These are phyloP conservation scores for Argopecten irradians DNA, from an alignment of 1,140 invertebrate genomes.

Conservation along the genomic window DNA sequence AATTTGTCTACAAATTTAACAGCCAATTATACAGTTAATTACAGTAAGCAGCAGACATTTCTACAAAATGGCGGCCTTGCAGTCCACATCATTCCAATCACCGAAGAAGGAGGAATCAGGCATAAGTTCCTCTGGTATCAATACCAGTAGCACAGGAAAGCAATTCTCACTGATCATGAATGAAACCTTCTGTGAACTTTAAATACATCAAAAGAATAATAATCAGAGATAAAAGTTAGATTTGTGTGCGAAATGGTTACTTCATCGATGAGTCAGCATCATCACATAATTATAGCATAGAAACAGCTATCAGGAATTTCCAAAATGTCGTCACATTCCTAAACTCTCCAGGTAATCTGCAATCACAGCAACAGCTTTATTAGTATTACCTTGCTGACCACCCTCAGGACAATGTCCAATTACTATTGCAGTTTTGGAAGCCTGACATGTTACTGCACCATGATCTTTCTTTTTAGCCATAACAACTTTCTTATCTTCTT, in stretches of 20 bases:
- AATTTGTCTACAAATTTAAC: no score
- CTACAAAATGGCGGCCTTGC: not conserved
- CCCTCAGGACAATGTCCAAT: conserved; percentile 42
- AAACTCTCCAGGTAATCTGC: conserved; percentile 50
- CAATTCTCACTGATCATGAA: not conserved
- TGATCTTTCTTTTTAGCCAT: conserved; percentile 46
- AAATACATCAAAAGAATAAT: not conserved
- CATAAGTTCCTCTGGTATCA: not conserved
- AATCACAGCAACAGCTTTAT: conserved; percentile 46
- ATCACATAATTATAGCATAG: not conserved
- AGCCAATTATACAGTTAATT: no score
- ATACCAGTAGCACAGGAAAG: not conserved
- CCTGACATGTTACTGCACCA: conserved; percentile 41
- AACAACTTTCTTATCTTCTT: conserved; percentile 45
- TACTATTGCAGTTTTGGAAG: conserved; percentile 44
- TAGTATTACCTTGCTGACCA: conserved; percentile 49
- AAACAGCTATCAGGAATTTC: not conserved
- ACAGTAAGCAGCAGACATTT: no score
- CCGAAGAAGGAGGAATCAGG: not conserved
- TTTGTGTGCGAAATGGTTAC: not conserved
- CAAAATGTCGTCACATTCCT: conserved; percentile 37
- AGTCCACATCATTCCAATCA: not conserved
- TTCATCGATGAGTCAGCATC: not conserved
- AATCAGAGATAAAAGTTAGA: not conserved
- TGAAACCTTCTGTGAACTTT: not conserved